Percentiles rank a stretch among this genome's conserved stretches.
Conservation (phyloP, 2,888 invertebrate species). For the Drosophila planitibia region DNA sequence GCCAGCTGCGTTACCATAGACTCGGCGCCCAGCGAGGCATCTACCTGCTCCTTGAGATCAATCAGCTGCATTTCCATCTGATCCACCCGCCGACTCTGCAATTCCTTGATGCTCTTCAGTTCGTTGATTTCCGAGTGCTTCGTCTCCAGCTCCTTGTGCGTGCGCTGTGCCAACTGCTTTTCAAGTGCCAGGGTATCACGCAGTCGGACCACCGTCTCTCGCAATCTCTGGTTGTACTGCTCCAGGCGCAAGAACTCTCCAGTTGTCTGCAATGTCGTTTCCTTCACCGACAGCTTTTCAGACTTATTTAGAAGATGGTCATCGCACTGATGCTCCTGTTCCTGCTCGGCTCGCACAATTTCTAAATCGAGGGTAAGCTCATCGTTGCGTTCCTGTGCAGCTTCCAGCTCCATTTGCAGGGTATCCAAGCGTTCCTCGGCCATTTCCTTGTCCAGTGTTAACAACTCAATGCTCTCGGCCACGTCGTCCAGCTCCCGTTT, state of each 20-base stretch:
- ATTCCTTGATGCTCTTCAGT: conserved; percentile 93
- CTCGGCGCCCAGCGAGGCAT: conserved; percentile 98
- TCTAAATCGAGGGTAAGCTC: conserved; percentile 95
- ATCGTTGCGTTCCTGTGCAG: conserved; percentile 94
- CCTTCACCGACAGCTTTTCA: conserved; percentile 53
- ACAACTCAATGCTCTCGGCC: conserved; percentile 97
- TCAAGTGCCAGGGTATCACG: conserved; percentile 97
- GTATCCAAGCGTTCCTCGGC: conserved; percentile 97
- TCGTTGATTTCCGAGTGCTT: conserved; percentile 94
- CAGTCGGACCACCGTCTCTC: conserved; percentile 96
- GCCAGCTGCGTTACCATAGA: conserved; percentile 99
- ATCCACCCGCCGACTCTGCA: conserved; percentile 90
- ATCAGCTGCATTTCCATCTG: conserved; percentile 94
- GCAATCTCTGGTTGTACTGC: conserved; percentile 95
- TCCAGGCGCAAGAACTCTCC: conserved; percentile 92
- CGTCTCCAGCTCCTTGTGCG: conserved; percentile 95
- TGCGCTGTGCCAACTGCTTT: conserved; percentile 95
- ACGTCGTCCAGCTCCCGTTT: conserved; percentile 97
- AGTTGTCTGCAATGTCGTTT: conserved; percentile 82
- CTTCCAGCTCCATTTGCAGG: conserved; percentile 93
- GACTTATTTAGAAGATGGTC: conserved; percentile 50
- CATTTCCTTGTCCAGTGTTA: conserved; percentile 99
- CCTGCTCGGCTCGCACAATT: conserved; percentile 92
- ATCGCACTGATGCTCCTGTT: conserved; percentile 82
- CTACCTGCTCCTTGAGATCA: conserved; percentile 97